Evolutionary conservation across 2,797 vertebrate species (phyloP), one percentile per base, ranked within the genome.

Genomic region (Parotocinclus haroldoi): DNA sequence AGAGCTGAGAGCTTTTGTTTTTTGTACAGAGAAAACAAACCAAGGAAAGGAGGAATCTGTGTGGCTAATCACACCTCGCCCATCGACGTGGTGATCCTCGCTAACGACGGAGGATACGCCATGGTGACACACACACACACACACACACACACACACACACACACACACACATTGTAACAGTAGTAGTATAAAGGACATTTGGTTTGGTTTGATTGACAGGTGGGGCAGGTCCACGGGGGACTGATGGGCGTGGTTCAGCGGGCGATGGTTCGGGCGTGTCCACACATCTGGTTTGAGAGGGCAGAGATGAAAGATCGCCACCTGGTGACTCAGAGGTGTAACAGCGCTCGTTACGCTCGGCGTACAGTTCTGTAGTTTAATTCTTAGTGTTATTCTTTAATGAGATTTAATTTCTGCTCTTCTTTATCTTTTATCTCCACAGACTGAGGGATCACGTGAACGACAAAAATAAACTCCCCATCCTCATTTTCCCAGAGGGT

Each of bases 401-500:
- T 50, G 12, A 49, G 14, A 16, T n/a, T 14, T 7, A 7, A 16
- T 17, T 19, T 44, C 14, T 58, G 13, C 10, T 2, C 18, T 36
- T 18, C 9, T 19, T 59, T 14, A n/a, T 13, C 18, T 58, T 39
- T 12, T 27, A 27, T 27, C 27, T 52, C 53, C 48, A 63, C 89
- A 99, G 96, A 83, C 84, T 99, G 72, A 92, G 39, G 78, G 93
- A 97, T 89, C 97, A 99, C 4, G 89, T 95, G 66, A 89, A 88
- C 0, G 92, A 95, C 86, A 93, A 92, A 87, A 91, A 82, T 81
- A 98, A 98, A 78, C 89, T 99, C 62, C 96, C 97, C 0, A 98
- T 99, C 76, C 82, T 99, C 72, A 98, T 99, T 77, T 99, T 99
- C 81, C 97, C 97, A 51, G 97, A 99, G 90, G 97, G 97, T 98